Conservation (phyloP, 2,888 invertebrate genomes). For the Rhagium mordax region DNA sequence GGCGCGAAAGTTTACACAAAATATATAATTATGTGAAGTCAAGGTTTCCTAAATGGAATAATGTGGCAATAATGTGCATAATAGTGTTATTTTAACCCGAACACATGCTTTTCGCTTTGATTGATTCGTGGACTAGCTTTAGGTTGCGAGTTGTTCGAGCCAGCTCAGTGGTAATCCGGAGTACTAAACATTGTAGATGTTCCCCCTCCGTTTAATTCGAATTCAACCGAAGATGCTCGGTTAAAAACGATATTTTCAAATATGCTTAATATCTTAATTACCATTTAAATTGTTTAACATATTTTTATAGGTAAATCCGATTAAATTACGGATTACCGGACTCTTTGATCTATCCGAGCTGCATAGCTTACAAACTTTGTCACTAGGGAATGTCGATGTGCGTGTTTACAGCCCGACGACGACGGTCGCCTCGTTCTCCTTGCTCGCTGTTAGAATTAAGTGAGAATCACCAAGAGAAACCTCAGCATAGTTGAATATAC, state of each 20-base stretch:
- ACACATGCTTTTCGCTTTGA: conserved; percentile 32
- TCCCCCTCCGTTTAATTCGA: conserved; percentile 26
- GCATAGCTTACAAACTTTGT: conserved; percentile 8
- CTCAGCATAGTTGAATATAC: not conserved
- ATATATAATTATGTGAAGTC: conserved; percentile 19
- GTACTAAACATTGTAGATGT: conserved; percentile 21
- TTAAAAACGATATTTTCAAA: conserved; percentile 14
- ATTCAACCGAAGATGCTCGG: conserved; percentile 26
- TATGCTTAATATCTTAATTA: conserved; percentile 31
- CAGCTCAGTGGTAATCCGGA: conserved; percentile 20
- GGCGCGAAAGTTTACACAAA: conserved; percentile 21
- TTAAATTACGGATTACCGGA: not conserved
- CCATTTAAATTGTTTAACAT: conserved; percentile 12
- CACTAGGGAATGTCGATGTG: conserved; percentile 20
- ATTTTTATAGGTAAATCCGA: conserved; percentile 22
- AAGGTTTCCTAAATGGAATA: not conserved
- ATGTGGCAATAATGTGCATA: conserved; percentile 19
- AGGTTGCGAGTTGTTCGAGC: conserved; percentile 21
- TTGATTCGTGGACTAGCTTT: conserved; percentile 30
- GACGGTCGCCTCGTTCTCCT: not conserved
- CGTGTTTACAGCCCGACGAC: not conserved
- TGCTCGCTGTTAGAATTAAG: not conserved
- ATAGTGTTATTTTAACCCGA: conserved; percentile 23
- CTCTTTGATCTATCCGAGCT: conserved; percentile 2
- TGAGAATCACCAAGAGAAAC: not conserved